Base-by-base conservation (phyloP, 2,888 invertebrate species). In the Galerucella nymphaeae region DNA sequence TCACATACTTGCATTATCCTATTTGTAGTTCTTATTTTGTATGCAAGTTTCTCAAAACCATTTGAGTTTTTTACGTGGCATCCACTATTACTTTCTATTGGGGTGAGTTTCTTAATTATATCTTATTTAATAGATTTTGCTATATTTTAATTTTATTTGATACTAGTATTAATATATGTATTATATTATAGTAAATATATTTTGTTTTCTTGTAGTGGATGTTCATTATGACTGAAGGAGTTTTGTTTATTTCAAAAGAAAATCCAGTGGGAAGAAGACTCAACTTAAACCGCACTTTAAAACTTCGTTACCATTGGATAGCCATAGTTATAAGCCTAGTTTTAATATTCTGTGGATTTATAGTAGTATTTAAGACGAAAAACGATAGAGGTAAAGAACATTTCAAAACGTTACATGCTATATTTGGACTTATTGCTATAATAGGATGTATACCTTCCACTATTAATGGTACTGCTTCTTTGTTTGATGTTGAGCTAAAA, bases 141-240 rank as follows among this genome's bases (percentile, higher is more conserved):
- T 45, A 20, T 6, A 57, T 16, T 41, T 59, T 18, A 38, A 42
- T 3, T n/a, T 41, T 13, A 20, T 14, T 23, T 23, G 2, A 6
- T 30, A 30, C 30, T 6, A 30, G 30, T 30, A 30, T 30, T 30
- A 30, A 6, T 30, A 30, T 30, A 30, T 1, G 16, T 16, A 41
- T 10, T 11, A 63, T 14, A 14, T 0, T 38, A 16, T 55, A 74
- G 50, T 75, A 23, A 23, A 23, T 23, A 23, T 23, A 23, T 23
- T 23, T 23, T 23, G 3, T 23, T 72, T 66, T 75, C n/a, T 85
- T 86, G 73, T 71, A 86, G 86, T 86, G 85, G 84, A 79, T 83
- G 76, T 73, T 86, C 8, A 58, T 86, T 42, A 84, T 86, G 84
- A 81, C 83, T 5, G 84, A 86, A 79, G 85, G 83, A 30, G 81